These are phyloP conservation scores for Calameuta pallipes DNA, from an alignment of 2,888 invertebrate species.

Conservation along the genomic window DNA sequence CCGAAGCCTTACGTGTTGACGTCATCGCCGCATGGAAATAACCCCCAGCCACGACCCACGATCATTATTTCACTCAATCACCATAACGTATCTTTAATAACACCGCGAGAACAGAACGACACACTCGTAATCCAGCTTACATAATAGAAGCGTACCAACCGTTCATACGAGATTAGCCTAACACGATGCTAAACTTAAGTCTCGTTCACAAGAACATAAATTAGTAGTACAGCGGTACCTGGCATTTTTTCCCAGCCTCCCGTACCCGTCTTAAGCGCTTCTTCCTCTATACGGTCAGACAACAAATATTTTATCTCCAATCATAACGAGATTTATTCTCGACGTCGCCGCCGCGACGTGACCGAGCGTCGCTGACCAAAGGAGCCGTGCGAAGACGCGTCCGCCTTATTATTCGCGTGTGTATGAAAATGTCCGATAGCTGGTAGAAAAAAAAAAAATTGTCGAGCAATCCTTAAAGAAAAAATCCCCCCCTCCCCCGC, in stretches of 20 bases:
- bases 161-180: not conserved
- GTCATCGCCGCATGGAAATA: not conserved
- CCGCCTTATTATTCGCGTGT: not conserved
- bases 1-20: not conserved
- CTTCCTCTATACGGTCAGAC: not conserved
- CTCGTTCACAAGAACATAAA: not conserved
- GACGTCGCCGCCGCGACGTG: not conserved
- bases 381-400: not conserved
- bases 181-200: not conserved
- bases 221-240: not conserved
- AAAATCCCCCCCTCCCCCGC: too few relatives aligned
- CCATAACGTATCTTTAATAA: not conserved
- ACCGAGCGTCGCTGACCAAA: not conserved
- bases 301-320: not conserved
- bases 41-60: not conserved
- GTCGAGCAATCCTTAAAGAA: not conserved
- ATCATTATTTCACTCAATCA: not conserved
- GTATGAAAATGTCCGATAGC: not conserved
- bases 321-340: not conserved
- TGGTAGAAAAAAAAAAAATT: not conserved
- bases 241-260: not conserved
- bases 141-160: not conserved
- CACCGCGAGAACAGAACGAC: not conserved
- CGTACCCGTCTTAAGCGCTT: not conserved
- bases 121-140: not conserved